Evolutionary conservation across 2,888 invertebrate species (phyloP).

Genomic region (Eupithecia centaureata): DNA sequence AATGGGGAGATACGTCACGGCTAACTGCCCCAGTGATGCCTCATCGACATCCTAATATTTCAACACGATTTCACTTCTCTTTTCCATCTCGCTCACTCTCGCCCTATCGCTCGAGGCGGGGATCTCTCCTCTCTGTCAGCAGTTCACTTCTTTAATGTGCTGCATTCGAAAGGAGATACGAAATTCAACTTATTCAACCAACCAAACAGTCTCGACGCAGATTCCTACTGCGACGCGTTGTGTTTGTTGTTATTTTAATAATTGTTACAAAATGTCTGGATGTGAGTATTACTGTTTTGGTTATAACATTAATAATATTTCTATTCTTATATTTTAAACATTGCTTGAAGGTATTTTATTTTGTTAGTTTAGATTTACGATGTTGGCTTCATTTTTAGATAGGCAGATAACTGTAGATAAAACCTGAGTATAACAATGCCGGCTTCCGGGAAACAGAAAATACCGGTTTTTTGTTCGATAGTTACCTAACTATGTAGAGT

Average conservation of each 20-base stretch:
- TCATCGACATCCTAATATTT: slow-evolving; percentile 18
- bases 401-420: not conserved
- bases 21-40: slow-evolving; percentile 8
- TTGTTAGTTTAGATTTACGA: not conserved
- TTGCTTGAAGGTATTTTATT: not conserved
- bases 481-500: too few relatives aligned
- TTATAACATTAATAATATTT: not conserved
- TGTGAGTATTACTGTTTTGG: slow-evolving; percentile 58
- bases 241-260: slow-evolving; percentile 4
- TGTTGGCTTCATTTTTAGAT: not conserved
- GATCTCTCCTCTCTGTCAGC: slow-evolving; percentile 15
- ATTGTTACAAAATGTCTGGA: slow-evolving; percentile 57
- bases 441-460: not conserved
- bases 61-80: slow-evolving; percentile 30
- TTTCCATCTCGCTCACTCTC: slow-evolving; percentile 14
- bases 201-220: slow-evolving; percentile 1
- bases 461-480: not conserved
- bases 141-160: not conserved
- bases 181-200: not conserved
- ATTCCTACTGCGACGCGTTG: slow-evolving; percentile 5
- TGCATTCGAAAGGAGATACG: slow-evolving; percentile 6
- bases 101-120: not conserved
- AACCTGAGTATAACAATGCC: not conserved
- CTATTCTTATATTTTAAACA: not conserved
- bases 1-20: slow-evolving; percentile 2